Evolutionary conservation across 2,888 invertebrate genomes (phyloP).

Genomic region (Apamea crenata): DNA sequence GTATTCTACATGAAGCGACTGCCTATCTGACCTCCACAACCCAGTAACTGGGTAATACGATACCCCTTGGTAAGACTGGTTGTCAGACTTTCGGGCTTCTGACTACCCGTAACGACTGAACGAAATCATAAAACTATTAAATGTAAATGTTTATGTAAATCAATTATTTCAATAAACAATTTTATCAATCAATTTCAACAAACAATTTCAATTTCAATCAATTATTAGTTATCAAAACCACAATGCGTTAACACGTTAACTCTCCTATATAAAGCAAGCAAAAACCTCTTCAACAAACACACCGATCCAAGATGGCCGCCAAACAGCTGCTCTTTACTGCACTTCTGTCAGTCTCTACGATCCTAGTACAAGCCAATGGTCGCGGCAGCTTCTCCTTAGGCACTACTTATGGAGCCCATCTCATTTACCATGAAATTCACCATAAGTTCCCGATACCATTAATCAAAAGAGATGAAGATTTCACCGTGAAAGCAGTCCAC

Average conservation of each 20-base stretch:
- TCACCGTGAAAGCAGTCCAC: conserved; percentile 45
- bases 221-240: conserved; percentile 17
- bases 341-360: conserved; percentile 31
- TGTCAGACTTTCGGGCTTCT: too few relatives aligned
- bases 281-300: background rate
- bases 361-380: background rate
- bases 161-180: too few relatives aligned
- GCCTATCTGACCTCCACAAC: too few relatives aligned
- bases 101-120: too few relatives aligned
- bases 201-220: too few relatives aligned
- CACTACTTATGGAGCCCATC: conserved; percentile 33
- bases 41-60: too few relatives aligned
- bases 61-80: too few relatives aligned
- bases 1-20: too few relatives aligned
- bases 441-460: conserved; percentile 64
- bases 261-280: conserved; percentile 20
- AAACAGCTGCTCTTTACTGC: conserved; percentile 28
- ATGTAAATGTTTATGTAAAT: too few relatives aligned
- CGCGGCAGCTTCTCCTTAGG: conserved; percentile 40
- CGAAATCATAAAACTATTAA: background rate
- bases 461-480: conserved; percentile 57
- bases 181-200: too few relatives aligned
- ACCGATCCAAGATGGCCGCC: conserved; percentile 41
- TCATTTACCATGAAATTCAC: conserved; percentile 64
- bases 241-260: conserved; percentile 40